Percentiles rank a stretch among this genome's conserved stretches.
phyloP scores from a whole-genome alignment of 2,113 vertebrate genomes.

The Cinclus mexicanus region DNA sequence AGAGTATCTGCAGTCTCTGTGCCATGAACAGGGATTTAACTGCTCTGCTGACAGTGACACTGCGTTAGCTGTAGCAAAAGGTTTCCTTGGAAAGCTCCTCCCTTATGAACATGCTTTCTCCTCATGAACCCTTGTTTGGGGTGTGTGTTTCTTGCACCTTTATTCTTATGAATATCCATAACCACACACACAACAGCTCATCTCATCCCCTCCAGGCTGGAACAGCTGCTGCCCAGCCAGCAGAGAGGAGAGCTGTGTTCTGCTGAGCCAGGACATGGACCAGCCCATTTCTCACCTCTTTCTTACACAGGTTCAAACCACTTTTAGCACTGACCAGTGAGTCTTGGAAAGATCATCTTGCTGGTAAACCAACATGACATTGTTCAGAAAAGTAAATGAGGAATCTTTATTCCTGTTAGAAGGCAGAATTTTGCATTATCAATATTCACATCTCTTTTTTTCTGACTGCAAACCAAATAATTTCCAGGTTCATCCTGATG shows the following conservation, averaged over 20 bases:
- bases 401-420: background rate
- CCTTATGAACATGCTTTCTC: background rate
- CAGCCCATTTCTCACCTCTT: background rate
- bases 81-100: background rate
- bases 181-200: background rate
- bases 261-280: background rate
- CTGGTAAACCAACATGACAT: background rate
- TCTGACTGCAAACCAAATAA: background rate
- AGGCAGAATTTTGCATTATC: background rate
- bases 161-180: background rate
- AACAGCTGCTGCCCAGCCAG: slow-evolving; percentile 19
- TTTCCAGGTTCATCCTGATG: background rate
- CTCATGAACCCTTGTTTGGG: background rate
- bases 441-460: background rate
- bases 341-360: background rate
- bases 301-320: background rate
- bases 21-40: background rate
- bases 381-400: background rate
- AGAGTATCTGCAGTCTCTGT: background rate
- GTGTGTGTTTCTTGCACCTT: background rate
- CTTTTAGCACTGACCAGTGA: background rate
- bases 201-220: background rate
- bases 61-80: background rate
- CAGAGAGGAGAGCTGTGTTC: background rate
- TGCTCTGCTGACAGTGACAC: background rate